A percentile compares a stretch with the other conserved stretches of the same genome.
Conservation (phyloP, 2,113 vertebrate genomes). For the Acrocephalus kingi region DNA sequence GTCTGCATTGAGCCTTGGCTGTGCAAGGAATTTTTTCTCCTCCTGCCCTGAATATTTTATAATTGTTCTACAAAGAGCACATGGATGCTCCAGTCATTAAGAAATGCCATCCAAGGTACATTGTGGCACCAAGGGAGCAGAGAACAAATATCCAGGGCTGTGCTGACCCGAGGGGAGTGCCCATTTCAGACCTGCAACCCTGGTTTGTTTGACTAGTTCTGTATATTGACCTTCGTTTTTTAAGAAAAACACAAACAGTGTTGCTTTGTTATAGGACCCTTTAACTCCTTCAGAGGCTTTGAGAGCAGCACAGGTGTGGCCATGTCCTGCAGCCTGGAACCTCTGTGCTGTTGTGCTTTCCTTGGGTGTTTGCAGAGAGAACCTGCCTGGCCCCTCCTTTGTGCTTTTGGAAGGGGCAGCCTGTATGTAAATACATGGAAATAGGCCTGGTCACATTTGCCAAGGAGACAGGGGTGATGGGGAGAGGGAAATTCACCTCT, state of each 20-base stretch:
- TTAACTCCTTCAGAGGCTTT: not conserved
- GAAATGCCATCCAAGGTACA: slow-evolving; percentile 1
- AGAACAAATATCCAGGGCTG: not conserved
- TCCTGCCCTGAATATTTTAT: slow-evolving; percentile 33
- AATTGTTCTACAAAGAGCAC: slow-evolving; percentile 32
- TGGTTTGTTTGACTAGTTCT: not conserved
- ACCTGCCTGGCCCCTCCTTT: not conserved
- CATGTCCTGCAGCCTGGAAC: not conserved
- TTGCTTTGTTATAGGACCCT: not conserved
- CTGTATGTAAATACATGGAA: not conserved
- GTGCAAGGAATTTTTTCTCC: not conserved
- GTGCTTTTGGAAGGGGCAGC: not conserved
- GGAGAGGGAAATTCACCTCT: not conserved
- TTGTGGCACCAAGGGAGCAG: not conserved
- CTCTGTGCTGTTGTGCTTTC: not conserved
- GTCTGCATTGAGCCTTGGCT: not conserved
- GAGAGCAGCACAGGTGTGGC: not conserved
- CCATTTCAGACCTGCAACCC: not conserved
- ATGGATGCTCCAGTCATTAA: not conserved
- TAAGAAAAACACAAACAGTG: not conserved
- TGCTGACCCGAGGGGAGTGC: not conserved
- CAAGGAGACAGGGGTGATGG: not conserved
- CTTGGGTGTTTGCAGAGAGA: not conserved
- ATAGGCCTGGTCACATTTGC: not conserved
- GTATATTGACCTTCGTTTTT: not conserved